Conservation (phyloP, 2,113 vertebrate species). For the Chaetorhynchus papuensis region DNA sequence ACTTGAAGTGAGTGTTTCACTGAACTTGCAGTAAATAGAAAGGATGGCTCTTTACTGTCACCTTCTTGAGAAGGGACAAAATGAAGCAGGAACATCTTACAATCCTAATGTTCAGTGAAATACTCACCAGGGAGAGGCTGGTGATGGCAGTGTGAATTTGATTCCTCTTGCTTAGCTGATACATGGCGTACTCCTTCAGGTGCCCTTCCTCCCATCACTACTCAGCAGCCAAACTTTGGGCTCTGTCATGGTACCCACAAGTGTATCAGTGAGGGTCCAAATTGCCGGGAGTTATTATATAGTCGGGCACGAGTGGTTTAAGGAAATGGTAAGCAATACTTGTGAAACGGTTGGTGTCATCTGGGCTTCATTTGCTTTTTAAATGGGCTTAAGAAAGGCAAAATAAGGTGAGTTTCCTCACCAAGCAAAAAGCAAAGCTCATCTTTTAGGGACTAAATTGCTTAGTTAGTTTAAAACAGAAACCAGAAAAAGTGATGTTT, state of each 20-base stretch:
- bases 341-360: neutral
- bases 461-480: neutral
- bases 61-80: neutral
- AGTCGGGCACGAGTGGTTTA: neutral
- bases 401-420: neutral
- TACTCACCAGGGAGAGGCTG: neutral
- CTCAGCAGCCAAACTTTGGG: neutral
- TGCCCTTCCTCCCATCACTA: neutral
- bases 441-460: neutral
- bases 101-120: neutral
- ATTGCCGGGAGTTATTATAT: no score
- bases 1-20: neutral
- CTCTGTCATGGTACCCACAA: neutral
- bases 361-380: neutral
- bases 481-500: rapidly evolving
- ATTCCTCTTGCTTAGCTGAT: neutral
- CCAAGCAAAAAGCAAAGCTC: neutral
- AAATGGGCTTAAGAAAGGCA: neutral
- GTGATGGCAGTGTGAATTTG: neutral
- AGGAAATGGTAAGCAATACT: neutral
- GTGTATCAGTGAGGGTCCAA: no score
- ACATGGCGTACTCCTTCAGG: neutral
- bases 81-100: neutral
- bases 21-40: neutral
- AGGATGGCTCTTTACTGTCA: neutral